Conservation (phyloP, 1,140 invertebrate genomes). For the Diorhabda elongata region DNA sequence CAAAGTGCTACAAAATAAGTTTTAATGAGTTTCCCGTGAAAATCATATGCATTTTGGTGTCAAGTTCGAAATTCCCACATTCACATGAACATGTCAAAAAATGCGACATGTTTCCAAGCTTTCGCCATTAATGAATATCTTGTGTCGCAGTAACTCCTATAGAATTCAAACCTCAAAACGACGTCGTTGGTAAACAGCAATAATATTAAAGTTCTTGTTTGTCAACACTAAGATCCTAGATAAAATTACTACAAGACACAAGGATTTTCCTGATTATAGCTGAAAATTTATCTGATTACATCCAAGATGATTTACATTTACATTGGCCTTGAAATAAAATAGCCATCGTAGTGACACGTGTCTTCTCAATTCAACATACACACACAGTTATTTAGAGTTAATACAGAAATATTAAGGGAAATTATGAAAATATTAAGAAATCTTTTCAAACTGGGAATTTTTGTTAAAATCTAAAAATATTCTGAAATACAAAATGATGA, state of each 20-base stretch:
- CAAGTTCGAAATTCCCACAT: neutral
- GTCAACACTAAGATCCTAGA: neutral
- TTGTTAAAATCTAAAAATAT: too few species aligned
- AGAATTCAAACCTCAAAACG: neutral
- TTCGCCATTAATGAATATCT: neutral
- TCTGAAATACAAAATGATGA: too few species aligned
- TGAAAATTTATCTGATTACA: too few species aligned
- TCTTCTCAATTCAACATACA: too few species aligned
- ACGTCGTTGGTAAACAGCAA: neutral
- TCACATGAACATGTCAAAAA: neutral
- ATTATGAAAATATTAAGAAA: too few species aligned
- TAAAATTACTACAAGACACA: neutral
- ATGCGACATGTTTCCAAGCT: neutral
- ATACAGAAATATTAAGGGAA: too few species aligned
- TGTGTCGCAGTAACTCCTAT: neutral
- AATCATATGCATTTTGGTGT: neutral
- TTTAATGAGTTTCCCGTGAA: neutral
- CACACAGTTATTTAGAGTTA: too few species aligned
- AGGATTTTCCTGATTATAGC: neutral
- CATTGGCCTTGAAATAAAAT: too few species aligned
- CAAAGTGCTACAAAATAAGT: neutral
- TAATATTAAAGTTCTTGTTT: conserved; percentile 1
- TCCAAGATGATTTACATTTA: too few species aligned
- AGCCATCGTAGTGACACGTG: too few species aligned
- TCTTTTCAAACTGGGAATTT: too few species aligned